Base-by-base conservation (phyloP, 1,140 invertebrate genomes). In the Idris sp. region DNA sequence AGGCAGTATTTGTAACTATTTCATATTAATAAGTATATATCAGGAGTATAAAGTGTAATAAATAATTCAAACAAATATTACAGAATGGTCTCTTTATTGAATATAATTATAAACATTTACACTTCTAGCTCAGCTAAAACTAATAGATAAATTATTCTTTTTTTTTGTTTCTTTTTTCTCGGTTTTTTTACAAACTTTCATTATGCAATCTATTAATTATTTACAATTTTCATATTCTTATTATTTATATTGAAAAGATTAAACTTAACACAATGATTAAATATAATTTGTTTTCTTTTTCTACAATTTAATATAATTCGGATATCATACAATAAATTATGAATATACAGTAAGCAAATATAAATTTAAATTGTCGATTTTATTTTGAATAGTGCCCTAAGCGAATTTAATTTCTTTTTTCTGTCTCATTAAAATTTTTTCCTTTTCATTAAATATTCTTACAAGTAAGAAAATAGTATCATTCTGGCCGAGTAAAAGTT, bases 81-180 rank as follows among this genome's bases (percentile, higher is more conserved):
- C 11, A 25, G 36, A 72, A 77, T 44, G 28, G 9, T 25, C 38
- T 64, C 67, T 79, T 77, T 79, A 77, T 79, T 79, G 51, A 75
- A 69, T 61, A 43, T 67, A 54, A 15, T 54, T 64, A 49, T 76
- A 73, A 76, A 67, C 48, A 54, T 64, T 33, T 68, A 67, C 51
- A 64, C 35, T 38, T 58, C 46, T 54, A 64, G 10, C 51, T 54
- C n/a, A 19, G 35, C 15, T 58, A 41, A 25, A 43, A 33, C 13
- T 40, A 54, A 18, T 16, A 33, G 26, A 22, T 61, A 53, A 26
- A 44, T 48, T 40, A 36, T 49, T 61, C 7, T 2, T 41, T 54
- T 49, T 51, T 3, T 16, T 44, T 36, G 18, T 22, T 22, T 22
- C 19, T 6, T 2, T 22, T 22, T 22, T 22, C 6, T 22, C n/a